phyloP scores from a whole-genome alignment of 2,113 vertebrate genomes.

The Merops nubicus region DNA sequence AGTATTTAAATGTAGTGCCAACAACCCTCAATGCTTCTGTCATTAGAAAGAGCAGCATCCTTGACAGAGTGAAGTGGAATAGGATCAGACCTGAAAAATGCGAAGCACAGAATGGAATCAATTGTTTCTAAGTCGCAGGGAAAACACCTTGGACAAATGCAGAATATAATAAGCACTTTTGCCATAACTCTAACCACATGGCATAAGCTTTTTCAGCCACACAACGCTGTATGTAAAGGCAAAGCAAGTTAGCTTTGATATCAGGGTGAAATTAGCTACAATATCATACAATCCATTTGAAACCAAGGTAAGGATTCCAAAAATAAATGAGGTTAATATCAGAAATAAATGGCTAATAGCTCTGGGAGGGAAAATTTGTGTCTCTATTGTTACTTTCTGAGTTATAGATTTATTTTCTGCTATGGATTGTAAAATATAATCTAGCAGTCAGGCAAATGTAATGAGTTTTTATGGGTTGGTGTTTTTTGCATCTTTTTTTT shows the following conservation, averaged over 20 bases:
- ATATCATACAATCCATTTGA: background rate
- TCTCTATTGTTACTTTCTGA: background rate
- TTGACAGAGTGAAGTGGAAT: background rate
- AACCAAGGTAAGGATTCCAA: background rate
- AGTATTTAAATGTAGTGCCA: background rate
- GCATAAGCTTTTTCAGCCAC: background rate
- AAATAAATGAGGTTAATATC: conserved; percentile 11
- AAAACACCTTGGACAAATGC: background rate
- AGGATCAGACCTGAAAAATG: background rate
- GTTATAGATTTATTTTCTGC: background rate
- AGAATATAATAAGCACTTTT: background rate
- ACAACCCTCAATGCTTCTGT: background rate
- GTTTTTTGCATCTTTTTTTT: background rate
- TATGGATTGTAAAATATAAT: background rate
- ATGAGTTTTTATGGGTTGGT: background rate
- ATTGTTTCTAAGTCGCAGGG: background rate
- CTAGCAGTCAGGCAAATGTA: background rate
- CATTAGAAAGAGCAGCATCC: background rate
- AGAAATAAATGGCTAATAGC: background rate
- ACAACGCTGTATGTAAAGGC: background rate
- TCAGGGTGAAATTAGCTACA: conserved; percentile 2
- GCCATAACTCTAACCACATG: background rate
- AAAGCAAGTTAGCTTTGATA: background rate
- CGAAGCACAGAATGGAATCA: background rate
- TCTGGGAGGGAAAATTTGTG: background rate